Evolutionary conservation across 2,797 vertebrate genomes (phyloP), one percentile per base, ranked within the genome.

Genomic region (Phaenicophaeus curvirostris): DNA sequence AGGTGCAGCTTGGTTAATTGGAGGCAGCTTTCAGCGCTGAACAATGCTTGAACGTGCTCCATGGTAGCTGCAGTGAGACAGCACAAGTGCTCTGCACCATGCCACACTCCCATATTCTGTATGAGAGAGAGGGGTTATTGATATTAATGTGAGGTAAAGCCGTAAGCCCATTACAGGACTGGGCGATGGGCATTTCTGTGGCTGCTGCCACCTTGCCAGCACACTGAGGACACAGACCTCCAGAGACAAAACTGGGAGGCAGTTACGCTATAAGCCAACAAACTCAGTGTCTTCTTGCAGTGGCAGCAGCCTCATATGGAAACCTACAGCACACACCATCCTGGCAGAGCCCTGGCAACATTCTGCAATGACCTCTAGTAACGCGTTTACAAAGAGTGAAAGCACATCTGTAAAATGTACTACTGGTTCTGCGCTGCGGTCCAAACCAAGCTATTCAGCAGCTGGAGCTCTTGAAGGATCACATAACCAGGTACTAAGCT

Each of bases 1-100:
- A 93, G 89, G 95, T 80, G 76, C 87, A 80, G 93, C 85, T 77
- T 85, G 75, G 91, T 71, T 95, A 91, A 93, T 71, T 89, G 65
- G 93, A 96, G 93, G 82, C 96, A 96, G 96, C 85, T 89, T 91
- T 71, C 85, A 65, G 82, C 75, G 20, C 17, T 0, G 5, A 95
- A 91, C 95, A 92, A 96, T 93, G 95, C 82, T 95, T 77, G 93
- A 91, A 91, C 2, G 0, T 24, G 20, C 75, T 74, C 87, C 94
- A 65, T 10, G 13, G 57, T 35, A 76, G 92, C 42, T 53, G 59
- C 73, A 55, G 63, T 0, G 4, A 39, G 74, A 25, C 58, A 50
- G 75, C 39, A 15, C 87, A 67, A 17, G 63, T 30, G 72, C 79
- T 89, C 84, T 92, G 85, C 27, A 87, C 53, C 71, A 33, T 2